Evolutionary conservation across 1,140 invertebrate species (phyloP).

Genomic region (Pseudomyrmex cubaensis): DNA sequence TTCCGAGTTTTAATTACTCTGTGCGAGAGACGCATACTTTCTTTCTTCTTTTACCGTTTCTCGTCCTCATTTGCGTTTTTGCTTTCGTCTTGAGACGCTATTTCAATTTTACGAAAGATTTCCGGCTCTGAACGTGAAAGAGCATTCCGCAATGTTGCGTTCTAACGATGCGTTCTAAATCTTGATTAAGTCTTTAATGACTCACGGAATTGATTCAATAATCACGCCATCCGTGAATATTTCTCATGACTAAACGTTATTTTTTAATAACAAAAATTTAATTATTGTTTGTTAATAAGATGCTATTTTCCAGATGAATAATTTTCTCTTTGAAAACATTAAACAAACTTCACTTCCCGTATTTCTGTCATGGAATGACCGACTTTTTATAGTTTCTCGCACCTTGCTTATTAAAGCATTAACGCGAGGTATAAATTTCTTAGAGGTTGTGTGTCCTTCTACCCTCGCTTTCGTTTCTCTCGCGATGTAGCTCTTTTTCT

Average conservation of each 20-base stretch:
- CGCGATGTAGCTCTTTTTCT: not conserved
- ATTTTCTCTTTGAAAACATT: not conserved
- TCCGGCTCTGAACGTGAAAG: conserved; percentile 68
- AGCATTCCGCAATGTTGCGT: conserved; percentile 30
- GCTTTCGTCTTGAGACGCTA: conserved; percentile 59
- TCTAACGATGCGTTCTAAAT: conserved; percentile 14
- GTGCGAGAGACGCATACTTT: conserved; percentile 51
- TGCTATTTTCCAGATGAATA: not conserved
- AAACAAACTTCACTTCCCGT: conserved; percentile 19
- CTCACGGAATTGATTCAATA: not conserved
- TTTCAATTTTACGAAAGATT: conserved; percentile 77
- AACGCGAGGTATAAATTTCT: conserved; percentile 64
- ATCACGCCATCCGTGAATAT: not conserved
- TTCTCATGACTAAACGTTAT: not conserved
- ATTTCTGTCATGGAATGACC: conserved; percentile 1
- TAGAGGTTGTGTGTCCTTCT: conserved; percentile 10
- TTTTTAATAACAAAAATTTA: too few relatives aligned
- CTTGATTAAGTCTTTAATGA: conserved; percentile 19
- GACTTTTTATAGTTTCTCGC: conserved; percentile 25
- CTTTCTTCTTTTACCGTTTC: conserved; percentile 50
- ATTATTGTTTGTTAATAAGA: not conserved
- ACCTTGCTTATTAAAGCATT: conserved; percentile 62
- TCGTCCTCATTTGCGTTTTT: conserved; percentile 34
- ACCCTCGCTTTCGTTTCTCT: conserved; percentile 5
- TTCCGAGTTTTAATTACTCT: conserved; percentile 80